phyloP scores from a whole-genome alignment of 2,888 invertebrate species.

The Trachelus troglodyta region DNA sequence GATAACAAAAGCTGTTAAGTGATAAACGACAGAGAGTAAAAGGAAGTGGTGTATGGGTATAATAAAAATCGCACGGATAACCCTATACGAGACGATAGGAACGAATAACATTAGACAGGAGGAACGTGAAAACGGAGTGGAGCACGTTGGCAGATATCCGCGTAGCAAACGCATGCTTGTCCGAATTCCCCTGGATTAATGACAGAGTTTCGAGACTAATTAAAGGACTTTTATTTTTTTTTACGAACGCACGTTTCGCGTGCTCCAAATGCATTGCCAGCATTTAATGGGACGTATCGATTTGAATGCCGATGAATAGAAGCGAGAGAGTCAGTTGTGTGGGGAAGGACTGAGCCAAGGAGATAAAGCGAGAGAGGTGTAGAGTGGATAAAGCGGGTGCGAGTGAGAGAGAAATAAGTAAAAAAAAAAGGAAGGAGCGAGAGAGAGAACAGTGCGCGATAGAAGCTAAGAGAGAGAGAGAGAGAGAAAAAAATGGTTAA shows the following conservation, averaged over 20 bases:
- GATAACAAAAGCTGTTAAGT: not conserved
- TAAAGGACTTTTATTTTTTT: conserved; percentile 19
- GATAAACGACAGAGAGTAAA: not conserved
- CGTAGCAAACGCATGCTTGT: not conserved
- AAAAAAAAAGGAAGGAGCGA: not conserved
- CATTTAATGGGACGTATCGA: conserved; percentile 47
- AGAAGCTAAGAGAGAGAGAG: conserved; percentile 8
- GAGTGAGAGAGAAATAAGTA: not conserved
- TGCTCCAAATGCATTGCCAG: conserved; percentile 36
- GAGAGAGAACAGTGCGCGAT: conserved; percentile 12
- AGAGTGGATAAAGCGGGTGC: not conserved
- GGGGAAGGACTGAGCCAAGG: conserved; percentile 25
- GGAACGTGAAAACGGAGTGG: not conserved
- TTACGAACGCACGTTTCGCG: conserved; percentile 21
- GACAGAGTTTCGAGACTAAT: conserved; percentile 32
- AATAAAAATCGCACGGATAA: not conserved
- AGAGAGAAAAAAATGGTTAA: not conserved
- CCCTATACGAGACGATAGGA: not conserved
- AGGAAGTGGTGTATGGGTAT: not conserved
- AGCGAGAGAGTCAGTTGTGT: conserved; percentile 26
- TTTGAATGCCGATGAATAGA: conserved; percentile 45
- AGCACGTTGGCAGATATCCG: not conserved
- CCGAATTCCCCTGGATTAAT: not conserved
- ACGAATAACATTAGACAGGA: not conserved
- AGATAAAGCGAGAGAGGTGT: conserved; percentile 4